Base-by-base conservation (phyloP, 1,140 invertebrate genomes). In the Hypsibius dujardini region DNA sequence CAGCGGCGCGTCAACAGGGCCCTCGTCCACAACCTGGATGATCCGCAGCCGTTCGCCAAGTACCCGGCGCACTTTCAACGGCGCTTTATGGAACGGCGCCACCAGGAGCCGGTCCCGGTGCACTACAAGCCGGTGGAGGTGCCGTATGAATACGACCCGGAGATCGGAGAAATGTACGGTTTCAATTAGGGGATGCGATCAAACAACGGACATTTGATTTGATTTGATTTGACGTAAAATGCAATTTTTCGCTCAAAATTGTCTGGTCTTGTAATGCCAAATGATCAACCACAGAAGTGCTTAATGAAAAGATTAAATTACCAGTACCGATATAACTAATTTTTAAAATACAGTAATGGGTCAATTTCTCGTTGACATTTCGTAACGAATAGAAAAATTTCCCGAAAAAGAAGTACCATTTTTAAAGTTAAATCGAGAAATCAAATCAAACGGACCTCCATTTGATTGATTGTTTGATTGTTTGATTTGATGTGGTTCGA, bases 121-220 rank as follows among this genome's bases (percentile, higher is more conserved):
- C 90, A 96, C 81, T 95, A 88, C 78, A 84, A 88, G 72, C 86
- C 87, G 59, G 84, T 87, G 76, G 81, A 85, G 74, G 86, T 84
- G 45, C 85, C 85, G 77, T 95, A 86, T 83, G 84, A 83, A 73
- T 83, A 85, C 70, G 83, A 91, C 81, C 84, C 86, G 75, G 75
- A 85, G 42, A 87, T 85, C 72, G 86, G 86, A 74, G 83, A 85
- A 82, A 85, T 88, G 81, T 87, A 80, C 76, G 80, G 74, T 28
- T 40, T 45, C 46, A 69, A 15, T 42, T 12, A 12, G 1, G 45
- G 1, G n/a, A 59, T 71, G 46, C 59, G 42, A 59, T 42, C 69
- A 2, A 3, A 40, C 40, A 46, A 40, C 56, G 2, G 73, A 46
- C 1, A 42, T 15, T n/a, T n/a, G 2, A 40, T 71, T 70, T 71